Evolutionary conservation across 1,140 invertebrate genomes (phyloP).

Genomic region (Sipha flava): DNA sequence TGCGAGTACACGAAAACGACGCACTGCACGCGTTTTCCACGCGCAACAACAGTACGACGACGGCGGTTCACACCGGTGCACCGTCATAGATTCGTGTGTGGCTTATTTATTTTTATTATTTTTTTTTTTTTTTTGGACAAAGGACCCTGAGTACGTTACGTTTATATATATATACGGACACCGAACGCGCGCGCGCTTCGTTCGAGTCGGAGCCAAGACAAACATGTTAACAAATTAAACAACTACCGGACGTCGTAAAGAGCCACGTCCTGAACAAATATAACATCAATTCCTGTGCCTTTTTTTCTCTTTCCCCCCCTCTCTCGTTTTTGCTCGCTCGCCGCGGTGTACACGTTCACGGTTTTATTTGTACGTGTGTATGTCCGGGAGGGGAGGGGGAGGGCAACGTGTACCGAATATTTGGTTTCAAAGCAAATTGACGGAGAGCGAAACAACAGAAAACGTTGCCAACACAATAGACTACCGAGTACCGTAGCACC

Average conservation of each 20-base stretch:
- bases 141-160: not conserved
- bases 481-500: too few relatives aligned
- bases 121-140: not conserved
- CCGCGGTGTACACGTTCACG: too few relatives aligned
- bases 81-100: not conserved
- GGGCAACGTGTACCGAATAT: slow-evolving; percentile 1
- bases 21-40: too few relatives aligned
- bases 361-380: too few relatives aligned
- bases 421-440: slow-evolving; percentile 24
- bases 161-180: not conserved
- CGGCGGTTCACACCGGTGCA: not conserved
- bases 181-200: too few relatives aligned
- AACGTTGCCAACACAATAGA: slow-evolving; percentile 1
- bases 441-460: slow-evolving; percentile 30
- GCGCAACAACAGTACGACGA: too few relatives aligned
- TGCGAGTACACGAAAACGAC: too few relatives aligned
- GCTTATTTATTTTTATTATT: slow-evolving; percentile 3
- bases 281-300: not conserved
- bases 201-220: slow-evolving; percentile 9
- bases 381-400: too few relatives aligned
- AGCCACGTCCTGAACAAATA: slow-evolving; percentile 30
- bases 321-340: too few relatives aligned
- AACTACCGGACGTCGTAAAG: slow-evolving; percentile 31
- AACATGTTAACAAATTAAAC: slow-evolving; percentile 33
- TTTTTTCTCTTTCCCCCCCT: not conserved